Evolutionary conservation across 2,797 vertebrate genomes (phyloP), one percentile per base, ranked within the genome.

Genomic region (Chelonia mydas): DNA sequence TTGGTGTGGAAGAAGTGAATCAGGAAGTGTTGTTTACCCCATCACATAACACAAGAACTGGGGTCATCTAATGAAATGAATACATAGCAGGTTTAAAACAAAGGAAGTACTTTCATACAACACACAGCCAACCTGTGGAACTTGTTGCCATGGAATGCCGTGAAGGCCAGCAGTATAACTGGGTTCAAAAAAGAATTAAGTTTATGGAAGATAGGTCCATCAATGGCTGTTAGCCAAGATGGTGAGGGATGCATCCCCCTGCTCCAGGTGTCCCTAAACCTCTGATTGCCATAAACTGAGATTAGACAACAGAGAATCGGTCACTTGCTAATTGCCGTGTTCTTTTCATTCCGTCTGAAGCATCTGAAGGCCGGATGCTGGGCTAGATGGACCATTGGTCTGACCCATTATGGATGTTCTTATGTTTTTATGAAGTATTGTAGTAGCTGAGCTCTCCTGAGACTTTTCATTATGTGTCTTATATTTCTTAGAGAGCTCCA

Each of bases 401-500:
- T 59, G 33, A n/a, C 33, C 15, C 7, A 41, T 72, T 72, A 23
- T 72, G 65, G 33, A 8, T 19, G 10, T 5, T 72, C 10, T 72
- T 72, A 23, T 23, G 65, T 41, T 72, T 37, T 72, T 72, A 41
- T 23, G n/a, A 53, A 27, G 31, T 78, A 37, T 25, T n/a, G 15
- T 2, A 45, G 1, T 15, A 88, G 55, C 12, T 92, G 41, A 89
- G 87, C 83, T 90, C 57, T 93, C 6, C 17, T 68, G 2, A 41
- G 15, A 92, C 27, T 82, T 93, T 89, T 90, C 61, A 92, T 13
- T 91, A 21, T 37, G 68, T 81, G 33, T 57, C 15, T 85, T 74
- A 3, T 76, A 0, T 96, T 96, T 94, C 57, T 81, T 54, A 98
- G 97, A 90, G 95, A 96, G 81, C 31, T 76, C 5, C 74, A 92